Percentiles rank a stretch among this genome's conserved stretches.
Evolutionary conservation across 2,888 invertebrate species (phyloP).

Genomic region (Seladonia tumulorum): DNA sequence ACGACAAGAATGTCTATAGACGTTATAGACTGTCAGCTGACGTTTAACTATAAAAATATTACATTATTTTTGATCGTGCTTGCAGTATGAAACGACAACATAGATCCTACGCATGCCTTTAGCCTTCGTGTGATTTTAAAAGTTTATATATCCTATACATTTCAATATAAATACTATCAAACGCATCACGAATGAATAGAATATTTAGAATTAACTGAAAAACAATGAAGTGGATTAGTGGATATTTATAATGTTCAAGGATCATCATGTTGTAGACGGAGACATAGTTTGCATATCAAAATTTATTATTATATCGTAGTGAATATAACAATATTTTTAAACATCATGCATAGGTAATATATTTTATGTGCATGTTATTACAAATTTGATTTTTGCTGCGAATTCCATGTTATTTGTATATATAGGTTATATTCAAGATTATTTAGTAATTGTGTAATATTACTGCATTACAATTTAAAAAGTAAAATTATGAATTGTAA

Average conservation of each 20-base stretch:
- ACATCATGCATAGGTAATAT: conserved; percentile 58
- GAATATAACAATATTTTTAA: conserved; percentile 1
- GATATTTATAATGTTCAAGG: conserved; percentile 26
- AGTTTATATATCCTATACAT: not conserved
- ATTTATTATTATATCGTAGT: conserved; percentile 24
- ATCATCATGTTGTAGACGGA: not conserved
- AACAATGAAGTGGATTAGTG: conserved; percentile 21
- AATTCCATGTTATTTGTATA: not conserved
- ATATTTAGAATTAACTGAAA: conserved; percentile 12
- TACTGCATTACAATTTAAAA: not conserved
- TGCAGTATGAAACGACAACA: not conserved
- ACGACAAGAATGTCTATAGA: not conserved
- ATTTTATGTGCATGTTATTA: not conserved
- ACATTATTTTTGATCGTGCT: conserved; percentile 37
- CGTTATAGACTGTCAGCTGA: not conserved
- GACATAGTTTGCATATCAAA: not conserved
- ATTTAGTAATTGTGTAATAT: not conserved
- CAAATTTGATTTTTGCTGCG: not conserved
- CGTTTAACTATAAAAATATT: conserved; percentile 24
- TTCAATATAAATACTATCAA: not conserved
- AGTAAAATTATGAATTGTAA: not conserved
- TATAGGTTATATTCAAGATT: conserved; percentile 46
- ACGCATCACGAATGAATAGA: not conserved
- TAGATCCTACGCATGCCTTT: not conserved
- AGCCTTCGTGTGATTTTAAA: not conserved